Evolutionary conservation across 2,113 vertebrate species (phyloP).

Genomic region (Larimichthys polyactis): DNA sequence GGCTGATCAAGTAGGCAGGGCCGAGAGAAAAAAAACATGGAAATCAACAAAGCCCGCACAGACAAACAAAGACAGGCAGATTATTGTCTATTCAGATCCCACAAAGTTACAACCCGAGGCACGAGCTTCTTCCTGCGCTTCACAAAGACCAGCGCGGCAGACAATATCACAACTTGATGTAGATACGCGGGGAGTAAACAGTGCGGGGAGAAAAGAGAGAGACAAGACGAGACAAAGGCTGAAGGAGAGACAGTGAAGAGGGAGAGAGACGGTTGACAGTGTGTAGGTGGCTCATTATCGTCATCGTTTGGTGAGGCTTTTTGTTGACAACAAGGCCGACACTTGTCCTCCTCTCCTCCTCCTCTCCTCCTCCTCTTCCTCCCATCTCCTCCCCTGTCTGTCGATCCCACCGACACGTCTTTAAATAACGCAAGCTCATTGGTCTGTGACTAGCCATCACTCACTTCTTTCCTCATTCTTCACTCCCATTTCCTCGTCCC

Average conservation of each 20-base stretch:
- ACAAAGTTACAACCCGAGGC: constrained; percentile 26
- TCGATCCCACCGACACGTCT: constrained; percentile 68
- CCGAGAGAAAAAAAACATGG: constrained; percentile 3
- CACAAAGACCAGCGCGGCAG: constrained; percentile 10
- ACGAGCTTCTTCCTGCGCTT: constrained; percentile 19
- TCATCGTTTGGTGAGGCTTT: constrained; percentile 72
- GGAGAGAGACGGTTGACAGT: constrained; percentile 68
- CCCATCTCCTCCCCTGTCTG: constrained; percentile 63
- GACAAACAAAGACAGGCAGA: constrained; percentile 52
- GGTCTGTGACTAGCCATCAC: constrained; percentile 23
- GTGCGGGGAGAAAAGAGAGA: background rate
- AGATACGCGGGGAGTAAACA: constrained; percentile 51
- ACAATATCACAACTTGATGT: constrained; percentile 35
- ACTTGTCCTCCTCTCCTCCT: constrained; percentile 63
- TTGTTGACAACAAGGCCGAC: constrained; percentile 77
- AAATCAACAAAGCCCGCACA: constrained; percentile 30
- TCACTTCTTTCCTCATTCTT: background rate
- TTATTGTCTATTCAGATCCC: constrained; percentile 53
- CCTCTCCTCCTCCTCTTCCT: constrained; percentile 27
- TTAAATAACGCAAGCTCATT: constrained; percentile 72
- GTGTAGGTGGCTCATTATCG: constrained; percentile 79
- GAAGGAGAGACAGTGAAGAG: constrained; percentile 56
- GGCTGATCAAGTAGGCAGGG: constrained; percentile 26
- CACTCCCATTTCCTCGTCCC: background rate
- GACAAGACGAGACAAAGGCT: constrained; percentile 45